Percentiles rank a stretch among this genome's conserved stretches.
Evolutionary conservation across 2,888 invertebrate species (phyloP).

Genomic region (Chaetogeoica ovagalla): DNA sequence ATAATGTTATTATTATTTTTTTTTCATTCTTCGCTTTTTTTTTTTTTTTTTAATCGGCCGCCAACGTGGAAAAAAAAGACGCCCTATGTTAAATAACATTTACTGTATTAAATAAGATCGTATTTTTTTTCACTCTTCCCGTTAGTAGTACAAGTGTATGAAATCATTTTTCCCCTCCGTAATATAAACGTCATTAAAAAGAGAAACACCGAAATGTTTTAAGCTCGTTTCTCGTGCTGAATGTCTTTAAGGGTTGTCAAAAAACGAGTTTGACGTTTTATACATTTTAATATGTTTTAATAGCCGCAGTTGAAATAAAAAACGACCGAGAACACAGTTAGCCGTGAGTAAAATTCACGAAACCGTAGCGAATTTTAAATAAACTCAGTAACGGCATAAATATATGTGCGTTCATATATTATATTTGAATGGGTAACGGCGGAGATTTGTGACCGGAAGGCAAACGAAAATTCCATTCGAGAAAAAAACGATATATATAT

Average conservation of each 20-base stretch:
- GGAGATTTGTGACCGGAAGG: constrained; percentile 16
- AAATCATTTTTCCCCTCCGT: too few species aligned
- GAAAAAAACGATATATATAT: background rate
- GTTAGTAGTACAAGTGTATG: too few species aligned
- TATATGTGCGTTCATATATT: background rate
- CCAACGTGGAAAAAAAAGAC: background rate
- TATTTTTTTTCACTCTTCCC: too few species aligned
- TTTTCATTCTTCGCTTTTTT: background rate
- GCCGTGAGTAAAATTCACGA: constrained; percentile 3
- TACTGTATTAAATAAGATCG: constrained; percentile 12
- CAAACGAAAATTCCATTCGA: constrained; percentile 19
- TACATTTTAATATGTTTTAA: background rate
- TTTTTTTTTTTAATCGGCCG: background rate
- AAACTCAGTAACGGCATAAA: background rate
- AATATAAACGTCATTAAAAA: too few species aligned
- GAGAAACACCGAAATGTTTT: background rate
- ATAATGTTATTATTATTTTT: background rate
- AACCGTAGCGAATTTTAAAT: constrained; percentile 12
- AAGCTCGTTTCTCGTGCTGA: background rate
- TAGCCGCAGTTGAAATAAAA: background rate
- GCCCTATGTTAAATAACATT: constrained; percentile 30
- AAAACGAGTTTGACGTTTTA: constrained; percentile 11
- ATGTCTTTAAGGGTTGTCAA: constrained; percentile 12
- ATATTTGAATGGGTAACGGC: background rate
- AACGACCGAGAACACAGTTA: background rate